phyloP scores from a whole-genome alignment of 2,113 vertebrate species.

The Nanorana parkeri region DNA sequence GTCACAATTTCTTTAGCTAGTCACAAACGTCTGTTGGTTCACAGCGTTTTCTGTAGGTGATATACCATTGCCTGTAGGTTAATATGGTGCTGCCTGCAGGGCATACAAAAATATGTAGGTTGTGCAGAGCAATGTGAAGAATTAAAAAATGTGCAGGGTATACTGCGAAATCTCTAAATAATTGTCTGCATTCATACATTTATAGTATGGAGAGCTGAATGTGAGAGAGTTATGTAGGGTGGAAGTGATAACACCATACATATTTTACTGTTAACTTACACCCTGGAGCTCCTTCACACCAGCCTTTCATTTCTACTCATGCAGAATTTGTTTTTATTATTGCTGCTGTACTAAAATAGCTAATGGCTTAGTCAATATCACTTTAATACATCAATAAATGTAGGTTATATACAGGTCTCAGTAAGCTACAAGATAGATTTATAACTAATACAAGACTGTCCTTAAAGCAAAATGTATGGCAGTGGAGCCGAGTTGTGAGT shows the following conservation, averaged over 20 bases:
- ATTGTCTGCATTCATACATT: slow-evolving; percentile 8
- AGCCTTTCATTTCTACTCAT: no score
- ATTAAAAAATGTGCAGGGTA: slow-evolving; percentile 13
- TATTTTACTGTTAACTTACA: background rate
- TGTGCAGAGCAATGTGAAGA: background rate
- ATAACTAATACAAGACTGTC: no score
- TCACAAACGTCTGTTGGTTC: slow-evolving; percentile 4
- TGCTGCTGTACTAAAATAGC: no score
- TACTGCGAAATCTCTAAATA: background rate
- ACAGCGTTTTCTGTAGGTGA: background rate
- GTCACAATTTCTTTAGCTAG: background rate
- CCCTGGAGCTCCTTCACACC: no score
- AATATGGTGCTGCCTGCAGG: slow-evolving; percentile 26
- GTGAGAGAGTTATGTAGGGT: slow-evolving; percentile 3
- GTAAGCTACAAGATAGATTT: no score
- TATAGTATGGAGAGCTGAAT: slow-evolving; percentile 10
- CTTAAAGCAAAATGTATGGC: no score
- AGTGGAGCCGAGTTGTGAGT: no score
- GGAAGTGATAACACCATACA: background rate
- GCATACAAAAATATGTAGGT: slow-evolving; percentile 24
- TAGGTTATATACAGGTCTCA: no score
- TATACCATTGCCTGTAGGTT: slow-evolving; percentile 30
- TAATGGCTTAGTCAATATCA: no score
- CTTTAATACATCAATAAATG: no score
- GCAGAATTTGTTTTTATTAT: no score